Evolutionary conservation across 2,113 vertebrate species (phyloP), one percentile per base, ranked within the genome.

Genomic region (Oplegnathus fasciatus): DNA sequence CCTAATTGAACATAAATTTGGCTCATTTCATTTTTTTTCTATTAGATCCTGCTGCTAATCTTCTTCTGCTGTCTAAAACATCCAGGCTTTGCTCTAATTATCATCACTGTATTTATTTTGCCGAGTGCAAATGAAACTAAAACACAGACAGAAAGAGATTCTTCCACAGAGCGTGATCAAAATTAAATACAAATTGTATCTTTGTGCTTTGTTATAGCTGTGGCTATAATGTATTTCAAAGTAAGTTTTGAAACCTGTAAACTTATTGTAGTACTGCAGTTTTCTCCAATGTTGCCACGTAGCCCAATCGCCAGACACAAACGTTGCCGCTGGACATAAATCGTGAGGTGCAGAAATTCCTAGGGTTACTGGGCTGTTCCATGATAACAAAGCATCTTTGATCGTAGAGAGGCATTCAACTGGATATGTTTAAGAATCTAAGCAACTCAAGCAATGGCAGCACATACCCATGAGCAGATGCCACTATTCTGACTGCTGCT

Each of bases 401-500:
- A 44, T 55, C 30, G 10, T 26, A 40, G 24, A 17, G 46, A 68
- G 69, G 65, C 58, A 64, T 9, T 54, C 5, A 32, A 30, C 22
- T 37, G 64, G 61, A 73, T 46, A 71, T 0, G 17, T 68, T 26
- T 10, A 61, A 50, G 15, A 44, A 34, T 32, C 42, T 15, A 9
- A 60, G 24, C 42, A 55, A 42, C 24, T 65, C 3, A 22, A 78
- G 46, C 68, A 7, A 52, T 74, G 55, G 46, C 62, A 26, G 0
- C 64, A 32, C 65, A 77, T 28, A 40, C 69, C 67, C 40, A 30
- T 15, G 58, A 67, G 44, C 74, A 68, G 61, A 81, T 81, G 83
- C 20, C 75, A 24, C 54, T 7, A 9, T 22, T 10, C 42, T 13
- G 42, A 37, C 74, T 46, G 57, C 0, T 0, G 18, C 32, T 42